Base-by-base conservation (phyloP, 1,140 invertebrate species). In the Sinella curviseta region DNA sequence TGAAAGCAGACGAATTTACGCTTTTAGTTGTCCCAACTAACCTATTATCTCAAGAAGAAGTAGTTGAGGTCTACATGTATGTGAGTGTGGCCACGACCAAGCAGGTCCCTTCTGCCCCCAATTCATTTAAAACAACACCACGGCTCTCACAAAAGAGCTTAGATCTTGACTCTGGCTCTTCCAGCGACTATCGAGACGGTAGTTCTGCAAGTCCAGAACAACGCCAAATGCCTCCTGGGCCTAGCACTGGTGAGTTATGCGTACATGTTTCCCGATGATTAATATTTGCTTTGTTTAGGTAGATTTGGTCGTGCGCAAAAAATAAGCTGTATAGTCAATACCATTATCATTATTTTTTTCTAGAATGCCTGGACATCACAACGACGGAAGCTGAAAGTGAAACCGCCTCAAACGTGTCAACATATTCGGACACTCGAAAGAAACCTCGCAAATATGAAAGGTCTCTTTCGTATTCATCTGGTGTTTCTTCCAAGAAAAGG, bases 331-430 rank as follows among this genome's bases (percentile, higher is more conserved):
- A n/a, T n/a, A n/a, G n/a, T n/a, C n/a, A n/a, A n/a, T n/a, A n/a
- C n/a, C n/a, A n/a, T n/a, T n/a, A 20, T 48, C 8, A 8, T 48
- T 20, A 12, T 48, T 48, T 20, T 48, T 48, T 48, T 48, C 57
- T 31, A 70, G 65, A 31, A 31, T 70, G 8, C 31, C 4, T 33
- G 26, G 65, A 70, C n/a, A 33, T 33, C 24, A 60, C 55, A 31
- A 30, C 31, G 12, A 70, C 65, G 26, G 65, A 33, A 70, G 3
- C 26, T 70, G 65, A 70, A 70, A 70, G 65, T 70, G 65, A 70
- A 70, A 70, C 65, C 12, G 65, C 65, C 26, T 70, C 65, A 70
- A 70, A 17, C 8, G 65, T 70, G 12, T 70, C 65, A 2, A 4
- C 28, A 31, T 33, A 2, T 70, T 70, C 65, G 4, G 65, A 31